A percentile compares a stretch with the other conserved stretches of the same genome.
phyloP scores from a whole-genome alignment of 2,113 vertebrate genomes.

The Syngnathoides biaculeatus region DNA sequence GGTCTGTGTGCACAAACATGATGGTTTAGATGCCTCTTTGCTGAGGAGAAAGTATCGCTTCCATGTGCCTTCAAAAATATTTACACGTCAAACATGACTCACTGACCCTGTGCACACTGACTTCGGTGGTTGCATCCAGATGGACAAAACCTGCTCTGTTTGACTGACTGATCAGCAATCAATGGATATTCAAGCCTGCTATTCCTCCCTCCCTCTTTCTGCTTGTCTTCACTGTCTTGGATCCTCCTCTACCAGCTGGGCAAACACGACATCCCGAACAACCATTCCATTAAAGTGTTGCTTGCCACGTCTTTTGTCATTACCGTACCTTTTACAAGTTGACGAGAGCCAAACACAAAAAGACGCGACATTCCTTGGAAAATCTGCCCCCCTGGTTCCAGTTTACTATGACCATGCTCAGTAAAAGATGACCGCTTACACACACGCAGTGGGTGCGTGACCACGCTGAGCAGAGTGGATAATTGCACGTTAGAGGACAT shows the following conservation, averaged over 20 bases:
- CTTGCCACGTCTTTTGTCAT: slow-evolving; percentile 44
- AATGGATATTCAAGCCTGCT: slow-evolving; percentile 31
- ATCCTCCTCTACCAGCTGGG: slow-evolving; percentile 54
- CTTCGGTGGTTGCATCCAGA: slow-evolving; percentile 30
- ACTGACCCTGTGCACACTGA: slow-evolving; percentile 17
- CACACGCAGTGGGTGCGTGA: not conserved
- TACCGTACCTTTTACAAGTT: slow-evolving; percentile 19
- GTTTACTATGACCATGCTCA: slow-evolving; percentile 9
- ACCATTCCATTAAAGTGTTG: slow-evolving; percentile 19
- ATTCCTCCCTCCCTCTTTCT: slow-evolving; percentile 9
- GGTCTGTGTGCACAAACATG: slow-evolving; percentile 29
- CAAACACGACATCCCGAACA: slow-evolving; percentile 44
- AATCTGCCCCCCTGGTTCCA: slow-evolving; percentile 16
- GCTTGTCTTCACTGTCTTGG: slow-evolving; percentile 9
- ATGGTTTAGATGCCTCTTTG: slow-evolving; percentile 29
- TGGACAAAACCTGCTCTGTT: slow-evolving; percentile 40
- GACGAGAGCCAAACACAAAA: slow-evolving; percentile 27
- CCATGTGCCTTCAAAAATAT: slow-evolving; percentile 15
- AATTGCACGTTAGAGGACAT: slow-evolving; percentile 39
- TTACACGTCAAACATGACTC: slow-evolving; percentile 32
- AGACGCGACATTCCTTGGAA: slow-evolving; percentile 28
- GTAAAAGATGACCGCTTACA: slow-evolving; percentile 22
- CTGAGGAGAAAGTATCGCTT: slow-evolving; percentile 11
- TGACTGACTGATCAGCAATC: slow-evolving; percentile 47
- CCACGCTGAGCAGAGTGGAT: slow-evolving; percentile 10